Evolutionary conservation across 1,140 invertebrate genomes (phyloP), one percentile per base, ranked within the genome.

Genomic region (Drosophila sturtevanti): DNA sequence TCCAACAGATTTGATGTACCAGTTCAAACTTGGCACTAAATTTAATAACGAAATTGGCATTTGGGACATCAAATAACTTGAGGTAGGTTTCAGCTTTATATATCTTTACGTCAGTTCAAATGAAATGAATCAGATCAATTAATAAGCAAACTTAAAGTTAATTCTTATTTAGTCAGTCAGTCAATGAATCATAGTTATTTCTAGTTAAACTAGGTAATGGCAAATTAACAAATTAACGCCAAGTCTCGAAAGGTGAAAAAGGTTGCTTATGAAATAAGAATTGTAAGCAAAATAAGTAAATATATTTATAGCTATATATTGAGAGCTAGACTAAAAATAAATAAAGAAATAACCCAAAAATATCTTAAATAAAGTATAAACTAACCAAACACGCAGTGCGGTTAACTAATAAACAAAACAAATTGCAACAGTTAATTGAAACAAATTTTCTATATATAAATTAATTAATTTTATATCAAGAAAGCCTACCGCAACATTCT

Each of bases 161-260:
- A 18, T n/a, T 44, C 2, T 44, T 44, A 14, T 16, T 14, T 16
- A 44, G 9, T 44, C 41, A 44, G 9, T 44, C 41, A 44, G 16
- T 21, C 16, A 48, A 21, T 48, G 16, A 21, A 48, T 48, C 41
- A 44, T 44, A 18, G 16, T 11, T 48, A 48, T 48, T 48, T 48
- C 41, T 18, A 48, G 41, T 18, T 44, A 44, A 44, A 18, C 41
- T 44, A 18, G 41, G 14, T n/a, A 48, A 48, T 14, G 34, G 34
- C 34, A 12, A 38, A 48, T 48, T 48, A 48, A 48, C 41, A 48
- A 48, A 21, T 48, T 48, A 48, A 21, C 41, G 16, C 41, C 41
- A 10, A 18, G 18, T 7, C 12, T 14, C 41, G 41, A 48, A 48
- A 48, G 41, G 41, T 48, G 41, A 21, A 48, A 48, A 48, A 21